These are phyloP conservation scores for Muricea muricata DNA, from an alignment of 92 coral and sea anemone genomes.

Conservation along the genomic window DNA sequence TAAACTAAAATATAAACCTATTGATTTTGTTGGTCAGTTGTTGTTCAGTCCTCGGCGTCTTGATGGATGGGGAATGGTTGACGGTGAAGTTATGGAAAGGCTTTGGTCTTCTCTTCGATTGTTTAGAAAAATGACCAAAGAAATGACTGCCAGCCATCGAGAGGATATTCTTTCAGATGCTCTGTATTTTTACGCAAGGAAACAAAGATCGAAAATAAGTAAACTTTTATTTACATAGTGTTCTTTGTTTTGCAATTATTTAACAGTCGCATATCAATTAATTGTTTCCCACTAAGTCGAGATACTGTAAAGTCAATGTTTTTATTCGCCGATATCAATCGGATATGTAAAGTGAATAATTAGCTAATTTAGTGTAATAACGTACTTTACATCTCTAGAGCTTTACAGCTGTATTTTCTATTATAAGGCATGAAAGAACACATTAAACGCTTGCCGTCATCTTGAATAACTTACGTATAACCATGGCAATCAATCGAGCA, in stretches of 20 bases:
- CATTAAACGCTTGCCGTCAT: too few species aligned
- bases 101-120: conserved; percentile 69
- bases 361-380: too few species aligned
- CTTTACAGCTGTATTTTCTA: too few species aligned
- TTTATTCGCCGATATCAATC: too few species aligned
- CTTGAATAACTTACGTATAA: too few species aligned
- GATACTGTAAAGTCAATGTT: not conserved
- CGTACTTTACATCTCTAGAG: not conserved
- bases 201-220: conserved; percentile 52
- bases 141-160: conserved; percentile 69
- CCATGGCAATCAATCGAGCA: too few species aligned
- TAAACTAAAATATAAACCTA: too few species aligned
- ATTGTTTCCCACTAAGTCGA: not conserved
- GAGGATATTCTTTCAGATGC: conserved; percentile 70
- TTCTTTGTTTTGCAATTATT: too few species aligned
- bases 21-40: conserved; percentile 34
- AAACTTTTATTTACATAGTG: not conserved
- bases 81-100: conserved; percentile 68
- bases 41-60: conserved; percentile 67
- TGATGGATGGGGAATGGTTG: conserved; percentile 72
- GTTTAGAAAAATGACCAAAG: conserved; percentile 70
- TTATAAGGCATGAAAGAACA: too few species aligned
- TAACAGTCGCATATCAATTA: not conserved
- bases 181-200: conserved; percentile 58
- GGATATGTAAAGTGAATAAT: too few species aligned